A percentile compares a stretch with the other conserved stretches of the same genome.
phyloP scores from a whole-genome alignment of 2,797 vertebrate genomes.

The Oryzias sinensis region DNA sequence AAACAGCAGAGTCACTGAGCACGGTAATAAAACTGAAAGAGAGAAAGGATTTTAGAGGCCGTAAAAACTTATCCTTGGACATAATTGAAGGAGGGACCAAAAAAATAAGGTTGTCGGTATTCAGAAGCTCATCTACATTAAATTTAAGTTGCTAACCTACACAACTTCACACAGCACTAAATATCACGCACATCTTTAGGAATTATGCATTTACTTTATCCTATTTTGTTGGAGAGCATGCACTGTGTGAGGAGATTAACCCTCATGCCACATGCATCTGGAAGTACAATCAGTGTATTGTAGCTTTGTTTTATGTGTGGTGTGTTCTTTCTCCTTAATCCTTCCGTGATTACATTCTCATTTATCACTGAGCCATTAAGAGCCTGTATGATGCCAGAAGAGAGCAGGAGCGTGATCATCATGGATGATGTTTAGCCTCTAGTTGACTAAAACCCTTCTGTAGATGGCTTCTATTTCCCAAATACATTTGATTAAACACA shows the following conservation, averaged over 20 bases:
- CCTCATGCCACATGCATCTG: conserved; percentile 46
- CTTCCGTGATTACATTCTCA: conserved; percentile 38
- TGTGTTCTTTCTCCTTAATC: conserved; percentile 61
- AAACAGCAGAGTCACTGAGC: conserved; percentile 12
- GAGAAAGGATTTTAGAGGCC: conserved; percentile 7
- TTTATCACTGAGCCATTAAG: conserved; percentile 65
- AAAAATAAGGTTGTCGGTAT: conserved; percentile 10
- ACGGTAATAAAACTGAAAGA: conserved; percentile 21
- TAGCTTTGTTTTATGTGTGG: conserved; percentile 51
- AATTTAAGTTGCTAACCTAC: neutral
- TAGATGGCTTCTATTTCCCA: conserved; percentile 8
- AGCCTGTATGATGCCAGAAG: conserved; percentile 37
- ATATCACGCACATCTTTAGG: neutral
- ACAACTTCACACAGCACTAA: conserved; percentile 1
- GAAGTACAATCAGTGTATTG: conserved; percentile 36
- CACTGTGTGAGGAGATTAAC: conserved; percentile 46
- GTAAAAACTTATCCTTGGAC: conserved; percentile 55
- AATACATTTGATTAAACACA: neutral
- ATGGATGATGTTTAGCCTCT: conserved; percentile 16
- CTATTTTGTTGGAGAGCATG: conserved; percentile 31
- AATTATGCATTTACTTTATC: conserved; percentile 24
- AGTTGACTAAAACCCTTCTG: conserved; percentile 14
- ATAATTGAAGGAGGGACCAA: conserved; percentile 12
- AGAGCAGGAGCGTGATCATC: conserved; percentile 7
- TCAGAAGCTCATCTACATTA: neutral